A percentile compares a stretch with the other conserved stretches of the same genome.
Evolutionary conservation across 2,888 invertebrate genomes (phyloP).

Genomic region (Melanostoma scalare): DNA sequence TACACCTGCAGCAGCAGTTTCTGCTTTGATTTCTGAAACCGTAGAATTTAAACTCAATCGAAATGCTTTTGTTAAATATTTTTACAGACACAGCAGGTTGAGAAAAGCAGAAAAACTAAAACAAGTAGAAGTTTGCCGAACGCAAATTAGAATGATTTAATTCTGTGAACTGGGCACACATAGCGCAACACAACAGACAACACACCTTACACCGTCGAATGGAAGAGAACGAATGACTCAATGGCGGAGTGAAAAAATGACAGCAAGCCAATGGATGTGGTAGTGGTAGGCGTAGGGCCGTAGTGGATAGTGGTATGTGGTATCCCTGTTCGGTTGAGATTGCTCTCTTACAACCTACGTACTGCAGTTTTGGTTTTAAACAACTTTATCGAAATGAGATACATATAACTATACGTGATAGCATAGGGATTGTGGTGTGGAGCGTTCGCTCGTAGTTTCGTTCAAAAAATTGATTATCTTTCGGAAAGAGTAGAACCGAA

Average conservation of each 20-base stretch:
- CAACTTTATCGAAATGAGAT: too few species aligned
- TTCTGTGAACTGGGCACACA: conserved; percentile 31
- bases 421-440: too few species aligned
- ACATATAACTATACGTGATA: too few species aligned
- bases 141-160: conserved; percentile 33
- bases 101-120: conserved; percentile 32
- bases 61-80: conserved; percentile 13
- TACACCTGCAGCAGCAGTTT: conserved; percentile 52
- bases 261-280: neutral
- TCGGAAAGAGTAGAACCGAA: neutral
- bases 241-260: neutral
- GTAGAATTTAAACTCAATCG: conserved; percentile 38
- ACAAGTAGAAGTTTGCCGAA: conserved; percentile 23
- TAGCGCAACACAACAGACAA: conserved; percentile 24
- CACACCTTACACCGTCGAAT: conserved; percentile 49
- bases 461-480: conserved; percentile 19
- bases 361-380: too few species aligned
- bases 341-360: too few species aligned
- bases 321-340: too few species aligned
- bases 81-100: conserved; percentile 21
- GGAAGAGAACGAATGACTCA: conserved; percentile 67
- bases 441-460: neutral
- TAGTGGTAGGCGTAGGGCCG: neutral
- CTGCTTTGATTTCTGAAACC: conserved; percentile 43
- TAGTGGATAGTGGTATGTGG: too few species aligned